Conservation (phyloP, 37 sponge, comb jelly and placozoan species). For the Oopsacas minuta region DNA sequence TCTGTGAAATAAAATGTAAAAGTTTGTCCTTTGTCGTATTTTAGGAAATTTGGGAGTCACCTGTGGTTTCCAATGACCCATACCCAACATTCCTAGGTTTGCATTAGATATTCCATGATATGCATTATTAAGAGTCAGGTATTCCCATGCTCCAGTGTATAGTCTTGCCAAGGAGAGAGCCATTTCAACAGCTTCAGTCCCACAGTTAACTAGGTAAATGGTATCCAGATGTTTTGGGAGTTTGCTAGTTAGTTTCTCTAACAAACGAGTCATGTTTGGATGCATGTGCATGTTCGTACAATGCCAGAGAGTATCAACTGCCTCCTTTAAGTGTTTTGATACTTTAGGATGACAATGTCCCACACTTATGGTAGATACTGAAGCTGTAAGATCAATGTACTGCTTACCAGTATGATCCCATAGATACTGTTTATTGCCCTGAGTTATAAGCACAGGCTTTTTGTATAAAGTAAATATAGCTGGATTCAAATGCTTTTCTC, state of each 20-base stretch:
- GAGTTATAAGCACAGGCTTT: constrained; percentile 40
- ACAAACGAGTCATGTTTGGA: constrained; percentile 56
- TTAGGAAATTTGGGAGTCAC: neutral
- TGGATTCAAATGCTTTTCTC: constrained; percentile 48
- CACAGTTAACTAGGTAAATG: constrained; percentile 83
- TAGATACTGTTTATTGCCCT: constrained; percentile 86
- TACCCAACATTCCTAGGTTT: constrained; percentile 45
- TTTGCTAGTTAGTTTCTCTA: constrained; percentile 55
- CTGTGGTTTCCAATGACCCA: constrained; percentile 50
- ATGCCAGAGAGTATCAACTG: constrained; percentile 68
- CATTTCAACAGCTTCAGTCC: constrained; percentile 87
- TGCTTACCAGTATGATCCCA: constrained; percentile 66
- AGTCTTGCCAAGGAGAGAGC: constrained; percentile 80
- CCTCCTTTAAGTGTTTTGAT: constrained; percentile 24
- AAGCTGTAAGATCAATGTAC: constrained; percentile 80
- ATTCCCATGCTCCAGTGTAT: constrained; percentile 71
- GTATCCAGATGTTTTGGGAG: constrained; percentile 65
- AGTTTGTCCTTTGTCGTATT: neutral
- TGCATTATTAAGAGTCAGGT: constrained; percentile 63
- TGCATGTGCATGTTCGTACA: constrained; percentile 80
- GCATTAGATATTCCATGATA: constrained; percentile 82
- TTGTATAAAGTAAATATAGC: constrained; percentile 56
- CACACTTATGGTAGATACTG: constrained; percentile 82
- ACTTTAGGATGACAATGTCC: constrained; percentile 89
- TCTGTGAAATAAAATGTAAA: neutral